phyloP scores from a whole-genome alignment of 2,797 vertebrate genomes.

The Sebastes variabilis region DNA sequence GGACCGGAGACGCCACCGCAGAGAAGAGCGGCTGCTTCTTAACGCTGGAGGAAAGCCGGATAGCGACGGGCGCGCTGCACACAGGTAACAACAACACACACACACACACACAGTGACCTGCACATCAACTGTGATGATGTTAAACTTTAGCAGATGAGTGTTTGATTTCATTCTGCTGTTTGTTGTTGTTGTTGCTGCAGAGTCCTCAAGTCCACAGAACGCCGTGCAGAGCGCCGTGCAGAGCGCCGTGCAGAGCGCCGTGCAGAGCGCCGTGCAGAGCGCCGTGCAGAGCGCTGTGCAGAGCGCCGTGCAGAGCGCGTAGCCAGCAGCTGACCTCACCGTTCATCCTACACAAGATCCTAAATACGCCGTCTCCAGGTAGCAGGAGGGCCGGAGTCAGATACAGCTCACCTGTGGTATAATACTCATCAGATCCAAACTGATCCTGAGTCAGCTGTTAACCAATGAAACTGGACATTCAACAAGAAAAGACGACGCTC shows the following conservation, averaged over 20 bases:
- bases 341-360: neutral
- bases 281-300: slow-evolving; percentile 16
- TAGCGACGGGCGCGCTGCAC: slow-evolving; percentile 46
- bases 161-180: neutral
- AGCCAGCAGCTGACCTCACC: neutral
- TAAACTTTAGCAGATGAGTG: neutral
- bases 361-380: too few relatives aligned
- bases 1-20: neutral
- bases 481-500: too few relatives aligned
- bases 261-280: neutral
- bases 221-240: too few relatives aligned
- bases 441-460: neutral
- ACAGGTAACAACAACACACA: slow-evolving; percentile 42
- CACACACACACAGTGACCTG: too few relatives aligned
- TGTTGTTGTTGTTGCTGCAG: slow-evolving; percentile 25
- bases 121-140: too few relatives aligned
- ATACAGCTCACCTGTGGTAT: neutral
- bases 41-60: slow-evolving; percentile 72
- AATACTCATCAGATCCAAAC: neutral
- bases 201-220: slow-evolving; percentile 19
- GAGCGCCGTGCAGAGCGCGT: slow-evolving; percentile 8
- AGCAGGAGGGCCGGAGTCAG: neutral
- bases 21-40: slow-evolving; percentile 52
- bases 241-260: too few relatives aligned
- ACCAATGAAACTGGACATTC: too few relatives aligned